phyloP scores from a whole-genome alignment of 2,113 vertebrate species.

The Dendrocopos noguchii region DNA sequence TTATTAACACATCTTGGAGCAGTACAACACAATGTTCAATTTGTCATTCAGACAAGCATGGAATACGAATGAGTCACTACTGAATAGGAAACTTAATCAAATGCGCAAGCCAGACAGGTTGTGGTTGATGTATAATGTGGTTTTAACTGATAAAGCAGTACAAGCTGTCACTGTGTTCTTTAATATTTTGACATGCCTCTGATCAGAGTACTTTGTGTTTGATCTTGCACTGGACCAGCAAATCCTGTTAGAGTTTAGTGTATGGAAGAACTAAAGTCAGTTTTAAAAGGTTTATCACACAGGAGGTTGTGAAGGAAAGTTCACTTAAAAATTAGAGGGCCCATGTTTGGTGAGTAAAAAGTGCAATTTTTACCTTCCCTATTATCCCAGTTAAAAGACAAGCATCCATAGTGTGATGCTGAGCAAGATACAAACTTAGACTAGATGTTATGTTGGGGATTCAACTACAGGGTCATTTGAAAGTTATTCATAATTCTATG shows the following conservation, averaged over 20 bases:
- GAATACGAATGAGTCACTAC: conserved; percentile 66
- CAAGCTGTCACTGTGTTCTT: conserved; percentile 68
- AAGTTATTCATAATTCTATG: not conserved
- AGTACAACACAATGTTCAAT: conserved; percentile 69
- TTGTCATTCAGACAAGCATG: conserved; percentile 73
- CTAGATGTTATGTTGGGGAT: not conserved
- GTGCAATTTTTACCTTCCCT: not conserved
- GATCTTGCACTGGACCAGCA: conserved; percentile 86
- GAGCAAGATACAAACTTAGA: not conserved
- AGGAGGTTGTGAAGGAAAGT: not conserved
- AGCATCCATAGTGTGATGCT: not conserved
- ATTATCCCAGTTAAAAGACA: not conserved
- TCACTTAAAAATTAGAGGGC: conserved; percentile 2
- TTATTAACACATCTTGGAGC: conserved; percentile 76
- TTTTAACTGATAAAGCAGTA: conserved; percentile 62
- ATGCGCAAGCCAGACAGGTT: conserved; percentile 73
- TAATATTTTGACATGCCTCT: conserved; percentile 70
- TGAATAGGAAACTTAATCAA: conserved; percentile 70
- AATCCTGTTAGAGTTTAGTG: conserved; percentile 40
- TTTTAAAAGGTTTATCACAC: not conserved
- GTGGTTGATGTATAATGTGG: conserved; percentile 70
- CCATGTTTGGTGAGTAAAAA: not conserved
- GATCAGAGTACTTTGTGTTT: conserved; percentile 78
- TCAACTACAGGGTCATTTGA: not conserved
- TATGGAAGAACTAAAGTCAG: not conserved